Evolutionary conservation across 2,888 invertebrate species (phyloP).

Genomic region (Mythimna vitellina): DNA sequence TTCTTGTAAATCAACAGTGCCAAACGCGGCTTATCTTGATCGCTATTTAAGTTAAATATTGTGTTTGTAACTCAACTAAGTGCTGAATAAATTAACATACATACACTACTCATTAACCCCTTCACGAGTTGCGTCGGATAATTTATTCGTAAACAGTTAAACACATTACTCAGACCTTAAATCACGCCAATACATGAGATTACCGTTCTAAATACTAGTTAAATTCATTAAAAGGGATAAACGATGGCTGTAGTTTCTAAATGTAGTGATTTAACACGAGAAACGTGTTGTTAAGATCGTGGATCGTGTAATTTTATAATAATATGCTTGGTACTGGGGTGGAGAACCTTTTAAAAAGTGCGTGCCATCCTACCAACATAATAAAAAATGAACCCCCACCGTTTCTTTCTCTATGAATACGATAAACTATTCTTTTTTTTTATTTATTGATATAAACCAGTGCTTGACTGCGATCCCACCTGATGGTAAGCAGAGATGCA

Average conservation of each 20-base stretch:
- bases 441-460: too few species aligned
- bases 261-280: slow-evolving; percentile 54
- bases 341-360: not conserved
- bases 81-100: slow-evolving; percentile 44
- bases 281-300: slow-evolving; percentile 52
- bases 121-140: slow-evolving; percentile 19
- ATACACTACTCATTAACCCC: slow-evolving; percentile 23
- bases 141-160: slow-evolving; percentile 48
- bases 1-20: too few species aligned
- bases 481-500: too few species aligned
- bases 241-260: slow-evolving; percentile 42
- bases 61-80: slow-evolving; percentile 15
- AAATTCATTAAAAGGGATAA: slow-evolving; percentile 52
- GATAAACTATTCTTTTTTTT: too few species aligned
- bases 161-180: slow-evolving; percentile 37
- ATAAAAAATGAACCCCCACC: not conserved
- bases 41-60: slow-evolving; percentile 10
- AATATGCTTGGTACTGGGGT: slow-evolving; percentile 22
- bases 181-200: slow-evolving; percentile 48
- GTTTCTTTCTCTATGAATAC: too few species aligned
- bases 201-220: slow-evolving; percentile 48
- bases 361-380: not conserved
- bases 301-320: slow-evolving; percentile 63
- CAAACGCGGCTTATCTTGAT: not conserved
- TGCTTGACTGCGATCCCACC: too few species aligned